Conservation (phyloP, 2,113 vertebrate genomes). For the Platysternon megacephalum region DNA sequence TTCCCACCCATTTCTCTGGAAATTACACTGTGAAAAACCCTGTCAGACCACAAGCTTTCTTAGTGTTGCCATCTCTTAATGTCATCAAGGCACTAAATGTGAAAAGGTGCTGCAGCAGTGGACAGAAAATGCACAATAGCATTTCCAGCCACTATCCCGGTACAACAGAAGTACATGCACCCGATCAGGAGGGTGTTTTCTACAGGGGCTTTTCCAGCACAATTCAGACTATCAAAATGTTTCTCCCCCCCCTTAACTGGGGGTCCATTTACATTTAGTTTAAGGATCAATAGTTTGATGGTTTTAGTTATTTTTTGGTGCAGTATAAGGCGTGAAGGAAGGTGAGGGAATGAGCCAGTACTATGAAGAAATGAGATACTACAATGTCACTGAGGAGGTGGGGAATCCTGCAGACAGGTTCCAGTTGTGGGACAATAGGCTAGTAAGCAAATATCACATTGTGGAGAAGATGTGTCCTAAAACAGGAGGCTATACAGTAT, state of each 20-base stretch:
- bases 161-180: neutral
- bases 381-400: neutral
- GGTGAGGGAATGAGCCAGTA: neutral
- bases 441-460: fast-evolving
- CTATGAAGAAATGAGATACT: neutral
- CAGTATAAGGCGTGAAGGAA: neutral
- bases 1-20: neutral
- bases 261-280: fast-evolving
- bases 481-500: neutral
- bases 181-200: fast-evolving
- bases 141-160: fast-evolving
- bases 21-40: fast-evolving
- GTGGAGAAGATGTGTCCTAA: neutral
- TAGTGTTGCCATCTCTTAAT: fast-evolving
- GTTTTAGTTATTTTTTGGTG: neutral
- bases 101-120: fast-evolving
- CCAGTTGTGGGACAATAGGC: neutral
- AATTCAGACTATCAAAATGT: fast-evolving
- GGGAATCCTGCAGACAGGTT: neutral
- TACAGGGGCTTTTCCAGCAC: fast-evolving
- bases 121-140: fast-evolving
- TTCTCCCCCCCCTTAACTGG: fast-evolving
- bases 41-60: fast-evolving
- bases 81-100: neutral
- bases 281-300: neutral